Base-by-base conservation (phyloP, 2,797 vertebrate species). In the Falco concolor region DNA sequence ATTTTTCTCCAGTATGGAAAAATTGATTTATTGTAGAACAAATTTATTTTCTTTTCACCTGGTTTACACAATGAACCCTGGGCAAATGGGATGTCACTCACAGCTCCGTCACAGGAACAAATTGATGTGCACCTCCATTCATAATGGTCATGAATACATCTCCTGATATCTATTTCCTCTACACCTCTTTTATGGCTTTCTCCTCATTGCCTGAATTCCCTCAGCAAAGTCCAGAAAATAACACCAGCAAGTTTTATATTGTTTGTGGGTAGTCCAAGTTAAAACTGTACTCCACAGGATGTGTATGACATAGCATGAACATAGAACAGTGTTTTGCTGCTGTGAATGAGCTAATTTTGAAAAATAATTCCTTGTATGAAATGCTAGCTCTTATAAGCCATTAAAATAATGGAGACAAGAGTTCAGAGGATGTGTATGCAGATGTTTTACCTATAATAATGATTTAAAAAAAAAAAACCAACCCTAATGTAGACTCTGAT, bases 1-100 rank as follows among this genome's bases (percentile, higher is more conserved):
- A 89, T 94, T 96, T 93, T 87, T 28, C 12, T 77, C 19, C 57
- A 10, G 44, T 77, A 75, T 72, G 68, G 76, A 81, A 86, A 81
- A 87, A 84, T 25, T 59, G 79, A 91, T 92, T 92, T 94, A 61
- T 76, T 67, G 59, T 82, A n/a, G 84, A 87, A 36, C 42, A 65
- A 87, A 87, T 87, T 86, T 79, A 50, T 91, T 95, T 88, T 93
- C 50, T 96, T 75, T 93, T 96, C 49, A 69, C 74, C 19, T 60
- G 65, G 44, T 88, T 95, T 95, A 30, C 86, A 82, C 63, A 84
- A 54, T 82, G 80, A 84, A 90, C 91, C 53, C 63, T 64, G 30
- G 42, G 52, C 32, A 94, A 92, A 94, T 86, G 88, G 50, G 47
- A 82, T 97, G 95, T 90, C 52, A 40, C 49, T 81, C 20, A 0